Conservation (phyloP, 2,113 vertebrate genomes). For the Amblyopsis rosae region DNA sequence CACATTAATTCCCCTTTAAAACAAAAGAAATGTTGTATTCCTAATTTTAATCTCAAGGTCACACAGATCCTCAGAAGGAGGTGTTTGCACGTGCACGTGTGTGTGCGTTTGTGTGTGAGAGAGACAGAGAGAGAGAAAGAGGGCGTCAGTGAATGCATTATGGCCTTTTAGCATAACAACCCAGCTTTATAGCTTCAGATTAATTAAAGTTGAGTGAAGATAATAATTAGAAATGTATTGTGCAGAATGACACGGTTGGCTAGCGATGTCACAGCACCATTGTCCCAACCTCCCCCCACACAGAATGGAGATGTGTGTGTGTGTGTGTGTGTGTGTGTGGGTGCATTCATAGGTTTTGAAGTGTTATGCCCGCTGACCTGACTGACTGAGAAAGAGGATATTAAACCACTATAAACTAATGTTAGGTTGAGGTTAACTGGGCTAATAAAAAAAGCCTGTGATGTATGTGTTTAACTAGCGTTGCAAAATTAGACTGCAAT, state of each 20-base stretch:
- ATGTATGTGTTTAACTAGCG: no score
- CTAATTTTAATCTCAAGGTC: constrained; percentile 43
- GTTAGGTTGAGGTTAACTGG: no score
- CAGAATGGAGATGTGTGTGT: background rate
- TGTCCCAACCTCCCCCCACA: background rate
- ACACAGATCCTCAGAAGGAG: background rate
- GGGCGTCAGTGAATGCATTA: constrained; percentile 1
- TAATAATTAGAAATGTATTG: constrained; percentile 53
- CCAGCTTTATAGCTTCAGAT: constrained; percentile 37
- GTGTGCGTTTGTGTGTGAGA: background rate
- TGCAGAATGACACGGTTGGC: constrained; percentile 44
- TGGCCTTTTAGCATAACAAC: constrained; percentile 35
- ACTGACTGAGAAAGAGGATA: no score
- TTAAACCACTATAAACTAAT: no score
- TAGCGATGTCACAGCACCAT: constrained; percentile 22
- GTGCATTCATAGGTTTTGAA: background rate
- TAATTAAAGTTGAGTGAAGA: constrained; percentile 59
- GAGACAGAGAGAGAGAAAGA: background rate
- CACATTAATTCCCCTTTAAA: background rate
- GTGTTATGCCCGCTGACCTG: no score
- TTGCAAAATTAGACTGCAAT: no score
- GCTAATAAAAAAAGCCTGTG: no score
- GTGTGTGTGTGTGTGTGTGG: background rate
- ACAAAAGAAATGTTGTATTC: constrained; percentile 5
- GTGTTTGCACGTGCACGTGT: background rate